These are phyloP conservation scores for Apostichopus californicus DNA, from an alignment of 35 echinoderm and acorn worm species.

Conservation along the genomic window DNA sequence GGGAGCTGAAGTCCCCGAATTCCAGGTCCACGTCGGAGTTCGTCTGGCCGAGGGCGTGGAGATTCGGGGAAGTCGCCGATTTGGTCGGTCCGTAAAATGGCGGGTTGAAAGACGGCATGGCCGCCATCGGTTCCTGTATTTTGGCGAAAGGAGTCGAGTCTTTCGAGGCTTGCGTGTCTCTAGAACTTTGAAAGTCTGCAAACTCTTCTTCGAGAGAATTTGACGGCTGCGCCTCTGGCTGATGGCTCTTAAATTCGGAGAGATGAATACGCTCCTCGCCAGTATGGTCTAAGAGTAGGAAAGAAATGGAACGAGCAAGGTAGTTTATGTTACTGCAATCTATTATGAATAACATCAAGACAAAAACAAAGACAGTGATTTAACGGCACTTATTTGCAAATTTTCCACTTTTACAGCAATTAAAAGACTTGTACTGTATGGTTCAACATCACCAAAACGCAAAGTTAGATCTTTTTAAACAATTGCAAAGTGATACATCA, in stretches of 20 bases:
- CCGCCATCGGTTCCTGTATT: not conserved
- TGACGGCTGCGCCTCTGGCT: constrained; percentile 19
- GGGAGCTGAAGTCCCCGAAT: constrained; percentile 55
- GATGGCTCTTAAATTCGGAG: constrained; percentile 36
- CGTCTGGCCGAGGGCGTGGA: not conserved
- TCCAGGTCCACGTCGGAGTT: constrained; percentile 23
- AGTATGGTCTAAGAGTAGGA: constrained; percentile 28
- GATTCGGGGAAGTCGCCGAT: constrained; percentile 52
- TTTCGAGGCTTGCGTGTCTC: not conserved
- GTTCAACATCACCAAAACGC: no score
- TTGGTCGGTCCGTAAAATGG: constrained; percentile 12
- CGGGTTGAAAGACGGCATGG: not conserved
- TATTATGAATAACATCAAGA: no score
- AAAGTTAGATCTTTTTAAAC: no score
- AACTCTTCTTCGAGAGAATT: constrained; percentile 56
- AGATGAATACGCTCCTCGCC: constrained; percentile 26
- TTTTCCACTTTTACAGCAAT: no score
- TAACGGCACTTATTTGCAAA: no score
- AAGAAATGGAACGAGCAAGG: no score
- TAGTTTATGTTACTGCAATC: no score
- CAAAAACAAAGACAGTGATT: no score
- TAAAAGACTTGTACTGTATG: no score
- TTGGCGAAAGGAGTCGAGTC: not conserved
- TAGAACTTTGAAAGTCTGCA: constrained; percentile 49
- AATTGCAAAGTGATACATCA: no score